Percentiles rank a stretch among this genome's conserved stretches.
Evolutionary conservation across 2,797 vertebrate genomes (phyloP).

Genomic region (Gymnocypris eckloni): DNA sequence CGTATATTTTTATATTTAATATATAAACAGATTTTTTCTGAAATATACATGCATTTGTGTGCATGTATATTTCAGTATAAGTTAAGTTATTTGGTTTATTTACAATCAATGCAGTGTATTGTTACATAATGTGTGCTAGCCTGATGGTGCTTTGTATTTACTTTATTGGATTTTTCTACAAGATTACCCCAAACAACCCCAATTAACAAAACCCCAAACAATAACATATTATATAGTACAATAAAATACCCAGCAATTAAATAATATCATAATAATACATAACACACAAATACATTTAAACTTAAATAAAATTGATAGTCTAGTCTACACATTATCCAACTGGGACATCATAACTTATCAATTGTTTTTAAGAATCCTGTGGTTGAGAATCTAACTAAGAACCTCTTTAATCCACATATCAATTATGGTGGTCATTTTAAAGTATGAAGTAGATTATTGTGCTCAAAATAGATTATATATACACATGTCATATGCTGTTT

Average conservation of each 20-base stretch:
- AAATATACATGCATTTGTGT: no score
- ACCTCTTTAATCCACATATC: neutral
- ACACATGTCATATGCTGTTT: neutral
- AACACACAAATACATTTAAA: neutral
- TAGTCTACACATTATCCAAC: neutral
- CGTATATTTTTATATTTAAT: no score
- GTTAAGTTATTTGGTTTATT: neutral
- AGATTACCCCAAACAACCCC: neutral
- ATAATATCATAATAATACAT: neutral
- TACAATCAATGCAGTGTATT: neutral
- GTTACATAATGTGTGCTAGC: neutral
- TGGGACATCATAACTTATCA: neutral
- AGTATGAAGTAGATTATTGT: neutral
- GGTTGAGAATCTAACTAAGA: neutral
- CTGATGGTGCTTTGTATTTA: neutral
- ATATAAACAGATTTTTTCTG: no score
- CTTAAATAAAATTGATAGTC: neutral
- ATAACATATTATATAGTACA: neutral
- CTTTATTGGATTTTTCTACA: neutral
- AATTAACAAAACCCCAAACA: neutral
- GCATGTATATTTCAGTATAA: neutral
- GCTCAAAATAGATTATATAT: neutral
- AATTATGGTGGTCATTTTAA: slow-evolving; percentile 5
- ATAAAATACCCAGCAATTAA: neutral
- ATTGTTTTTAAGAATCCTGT: neutral